These are phyloP conservation scores for Loxodonta africana DNA, from an alignment of 2,113 vertebrate genomes.

Conservation along the genomic window DNA sequence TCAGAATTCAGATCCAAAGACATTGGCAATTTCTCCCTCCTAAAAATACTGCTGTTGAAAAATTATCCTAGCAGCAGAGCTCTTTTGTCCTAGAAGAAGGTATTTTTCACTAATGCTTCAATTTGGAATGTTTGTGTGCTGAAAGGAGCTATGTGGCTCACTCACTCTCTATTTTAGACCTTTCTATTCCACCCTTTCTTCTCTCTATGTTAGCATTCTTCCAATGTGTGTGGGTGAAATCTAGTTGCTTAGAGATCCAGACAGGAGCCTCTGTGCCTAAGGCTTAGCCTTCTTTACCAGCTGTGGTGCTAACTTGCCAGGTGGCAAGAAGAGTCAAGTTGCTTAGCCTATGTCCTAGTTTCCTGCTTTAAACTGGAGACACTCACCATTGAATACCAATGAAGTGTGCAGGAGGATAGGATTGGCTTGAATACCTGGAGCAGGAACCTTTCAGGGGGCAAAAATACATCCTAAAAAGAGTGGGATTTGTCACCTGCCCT, in stretches of 20 bases:
- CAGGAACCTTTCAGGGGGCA: constrained; percentile 49
- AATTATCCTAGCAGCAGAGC: constrained; percentile 52
- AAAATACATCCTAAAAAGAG: constrained; percentile 30
- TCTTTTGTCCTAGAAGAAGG: constrained; percentile 61
- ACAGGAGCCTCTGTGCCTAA: constrained; percentile 66
- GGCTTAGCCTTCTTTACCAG: constrained; percentile 63
- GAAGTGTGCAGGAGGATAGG: constrained; percentile 42
- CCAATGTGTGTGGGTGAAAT: constrained; percentile 69
- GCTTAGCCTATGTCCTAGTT: constrained; percentile 67
- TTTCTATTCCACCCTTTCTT: constrained; percentile 67
- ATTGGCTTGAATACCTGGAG: constrained; percentile 59
- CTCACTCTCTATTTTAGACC: not conserved
- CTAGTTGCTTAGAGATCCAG: constrained; percentile 76
- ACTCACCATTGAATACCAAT: constrained; percentile 71
- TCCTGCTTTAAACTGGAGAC: constrained; percentile 64
- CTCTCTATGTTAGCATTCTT: constrained; percentile 67
- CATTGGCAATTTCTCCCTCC: constrained; percentile 34
- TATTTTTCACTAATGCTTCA: constrained; percentile 61
- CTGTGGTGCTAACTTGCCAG: constrained; percentile 63
- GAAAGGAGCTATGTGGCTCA: constrained; percentile 54
- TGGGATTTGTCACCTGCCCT: not conserved
- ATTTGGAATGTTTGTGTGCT: constrained; percentile 50
- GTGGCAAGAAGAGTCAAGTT: constrained; percentile 69
- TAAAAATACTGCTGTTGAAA: constrained; percentile 64
- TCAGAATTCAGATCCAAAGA: constrained; percentile 73